Conservation (phyloP, 2,888 invertebrate species). For the Phaedon cochleariae region DNA sequence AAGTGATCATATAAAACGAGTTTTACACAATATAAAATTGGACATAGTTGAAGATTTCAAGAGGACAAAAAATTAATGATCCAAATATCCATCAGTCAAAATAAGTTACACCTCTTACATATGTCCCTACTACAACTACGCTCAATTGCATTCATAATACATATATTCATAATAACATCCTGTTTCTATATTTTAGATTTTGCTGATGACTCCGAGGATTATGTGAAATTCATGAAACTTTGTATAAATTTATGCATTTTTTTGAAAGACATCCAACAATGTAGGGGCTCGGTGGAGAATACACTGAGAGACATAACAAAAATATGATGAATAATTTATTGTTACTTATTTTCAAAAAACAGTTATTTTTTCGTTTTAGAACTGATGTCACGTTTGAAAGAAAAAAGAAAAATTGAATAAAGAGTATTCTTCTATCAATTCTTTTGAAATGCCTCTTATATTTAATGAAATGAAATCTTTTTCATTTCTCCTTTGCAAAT, state of each 20-base stretch:
- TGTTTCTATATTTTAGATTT: conserved; percentile 51
- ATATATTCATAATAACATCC: too few relatives aligned
- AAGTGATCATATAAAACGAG: not conserved
- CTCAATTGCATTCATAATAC: too few relatives aligned
- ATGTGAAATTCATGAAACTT: conserved; percentile 43
- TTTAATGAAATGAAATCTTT: too few relatives aligned
- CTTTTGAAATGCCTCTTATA: not conserved
- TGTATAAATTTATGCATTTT: conserved; percentile 47
- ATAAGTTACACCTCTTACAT: too few relatives aligned
- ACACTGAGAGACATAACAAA: conserved; percentile 41
- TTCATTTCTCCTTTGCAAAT: too few relatives aligned
- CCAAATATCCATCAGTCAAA: too few relatives aligned
- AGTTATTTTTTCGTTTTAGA: not conserved
- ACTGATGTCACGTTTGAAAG: conserved; percentile 4
- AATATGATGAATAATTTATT: conserved; percentile 23
- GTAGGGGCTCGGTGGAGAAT: conserved; percentile 38
- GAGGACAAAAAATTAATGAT: too few relatives aligned
- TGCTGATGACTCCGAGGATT: conserved; percentile 43
- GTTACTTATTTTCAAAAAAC: not conserved
- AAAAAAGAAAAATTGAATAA: not conserved
- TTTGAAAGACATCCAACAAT: conserved; percentile 47
- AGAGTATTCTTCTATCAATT: not conserved
- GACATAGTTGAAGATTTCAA: too few relatives aligned
- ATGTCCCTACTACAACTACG: too few relatives aligned
- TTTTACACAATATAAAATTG: too few relatives aligned